These are phyloP conservation scores for Scaptodrosophila latifasciaeformis DNA, from an alignment of 2,888 invertebrate genomes.

Conservation along the genomic window DNA sequence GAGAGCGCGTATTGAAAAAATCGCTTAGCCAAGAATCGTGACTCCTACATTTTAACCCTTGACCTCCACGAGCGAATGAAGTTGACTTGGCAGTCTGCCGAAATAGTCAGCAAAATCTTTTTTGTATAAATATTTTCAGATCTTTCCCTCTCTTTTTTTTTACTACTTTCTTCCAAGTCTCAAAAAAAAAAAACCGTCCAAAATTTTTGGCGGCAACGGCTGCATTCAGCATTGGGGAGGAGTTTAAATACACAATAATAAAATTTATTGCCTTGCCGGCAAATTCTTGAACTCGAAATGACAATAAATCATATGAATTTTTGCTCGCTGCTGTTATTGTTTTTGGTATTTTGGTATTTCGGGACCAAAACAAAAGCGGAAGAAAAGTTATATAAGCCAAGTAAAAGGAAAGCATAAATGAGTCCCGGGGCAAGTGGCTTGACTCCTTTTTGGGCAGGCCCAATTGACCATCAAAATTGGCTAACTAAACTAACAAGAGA, in stretches of 20 bases:
- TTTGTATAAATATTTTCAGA: too few relatives aligned
- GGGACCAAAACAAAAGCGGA: neutral
- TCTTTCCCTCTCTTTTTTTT: neutral
- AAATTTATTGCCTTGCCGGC: conserved; percentile 71
- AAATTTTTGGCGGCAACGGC: too few relatives aligned
- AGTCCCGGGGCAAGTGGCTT: too few relatives aligned
- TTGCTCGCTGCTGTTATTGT: too few relatives aligned
- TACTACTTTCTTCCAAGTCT: neutral
- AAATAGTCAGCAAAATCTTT: conserved; percentile 6
- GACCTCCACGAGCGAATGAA: conserved; percentile 71
- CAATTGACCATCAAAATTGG: too few relatives aligned
- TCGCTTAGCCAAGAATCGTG: conserved; percentile 67
- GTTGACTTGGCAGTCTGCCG: conserved; percentile 32
- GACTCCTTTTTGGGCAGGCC: too few relatives aligned
- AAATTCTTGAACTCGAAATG: conserved; percentile 69
- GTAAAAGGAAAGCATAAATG: neutral
- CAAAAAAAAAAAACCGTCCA: neutral
- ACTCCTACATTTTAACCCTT: conserved; percentile 75
- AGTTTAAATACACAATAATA: conserved; percentile 56
- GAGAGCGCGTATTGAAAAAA: conserved; percentile 45
- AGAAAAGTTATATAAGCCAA: neutral
- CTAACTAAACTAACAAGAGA: conserved; percentile 36
- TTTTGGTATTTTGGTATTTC: too few relatives aligned
- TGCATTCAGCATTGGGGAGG: conserved; percentile 10
- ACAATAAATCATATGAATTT: conserved; percentile 63